Conservation (phyloP, 2,888 invertebrate genomes). For the Dolichomitus sp. region DNA sequence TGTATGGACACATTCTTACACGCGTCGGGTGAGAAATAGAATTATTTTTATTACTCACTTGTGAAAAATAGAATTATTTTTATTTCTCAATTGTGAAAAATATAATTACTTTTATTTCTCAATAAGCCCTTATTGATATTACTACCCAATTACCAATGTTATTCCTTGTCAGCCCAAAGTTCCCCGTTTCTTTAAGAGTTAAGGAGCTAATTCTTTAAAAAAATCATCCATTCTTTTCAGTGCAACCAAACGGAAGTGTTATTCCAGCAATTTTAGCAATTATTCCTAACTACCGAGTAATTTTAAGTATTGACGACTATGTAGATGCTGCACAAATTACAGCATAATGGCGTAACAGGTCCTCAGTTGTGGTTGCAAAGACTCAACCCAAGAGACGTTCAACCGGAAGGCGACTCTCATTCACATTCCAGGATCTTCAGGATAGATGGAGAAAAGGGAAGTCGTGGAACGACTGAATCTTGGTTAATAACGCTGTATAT, state of each 20-base stretch:
- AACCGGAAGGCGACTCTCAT: constrained; percentile 75
- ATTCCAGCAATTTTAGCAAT: constrained; percentile 5
- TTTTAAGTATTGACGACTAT: constrained; percentile 41
- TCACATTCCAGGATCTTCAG: constrained; percentile 75
- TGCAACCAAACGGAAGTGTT: not conserved
- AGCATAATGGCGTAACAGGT: constrained; percentile 22
- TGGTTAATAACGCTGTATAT: constrained; percentile 39
- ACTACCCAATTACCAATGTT: too few relatives aligned
- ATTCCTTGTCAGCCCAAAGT: not conserved
- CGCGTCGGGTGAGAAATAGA: too few relatives aligned
- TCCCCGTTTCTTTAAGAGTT: not conserved
- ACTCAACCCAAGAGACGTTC: constrained; percentile 5
- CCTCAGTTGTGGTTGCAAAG: constrained; percentile 36
- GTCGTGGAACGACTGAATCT: constrained; percentile 34
- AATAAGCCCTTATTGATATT: too few relatives aligned
- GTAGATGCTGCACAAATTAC: constrained; percentile 31
- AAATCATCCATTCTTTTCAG: not conserved
- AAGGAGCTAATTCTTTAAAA: not conserved
- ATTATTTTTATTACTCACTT: too few relatives aligned
- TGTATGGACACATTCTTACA: too few relatives aligned
- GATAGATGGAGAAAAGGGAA: not conserved
- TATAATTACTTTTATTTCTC: too few relatives aligned
- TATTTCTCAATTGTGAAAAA: too few relatives aligned
- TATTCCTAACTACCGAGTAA: constrained; percentile 40
- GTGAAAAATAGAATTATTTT: too few relatives aligned